Conservation (phyloP, 2,797 vertebrate species). For the Lindbergichthys nudifrons region DNA sequence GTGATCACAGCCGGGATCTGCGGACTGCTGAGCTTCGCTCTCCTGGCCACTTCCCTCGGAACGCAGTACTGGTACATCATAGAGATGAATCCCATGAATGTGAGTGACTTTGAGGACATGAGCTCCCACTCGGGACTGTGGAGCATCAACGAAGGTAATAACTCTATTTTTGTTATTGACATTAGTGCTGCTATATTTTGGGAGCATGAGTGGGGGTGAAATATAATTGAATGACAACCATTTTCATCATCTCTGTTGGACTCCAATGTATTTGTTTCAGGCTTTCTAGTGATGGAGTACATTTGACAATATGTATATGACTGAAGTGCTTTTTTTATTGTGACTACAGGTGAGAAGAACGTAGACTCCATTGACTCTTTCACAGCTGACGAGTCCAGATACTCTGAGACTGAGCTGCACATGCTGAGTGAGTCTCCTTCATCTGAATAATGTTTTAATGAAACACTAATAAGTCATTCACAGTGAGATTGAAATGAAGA, state of each 20-base stretch:
- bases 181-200: neutral
- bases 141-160: conserved; percentile 82
- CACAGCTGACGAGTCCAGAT: conserved; percentile 61
- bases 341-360: conserved; percentile 69
- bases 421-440: conserved; percentile 82
- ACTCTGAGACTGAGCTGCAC: conserved; percentile 71
- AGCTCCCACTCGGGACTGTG: conserved; percentile 85
- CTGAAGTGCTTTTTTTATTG: neutral
- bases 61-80: conserved; percentile 88
- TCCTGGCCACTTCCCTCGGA: conserved; percentile 81
- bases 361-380: conserved; percentile 63
- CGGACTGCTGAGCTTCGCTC: conserved; percentile 83
- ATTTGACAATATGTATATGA: too few species aligned
- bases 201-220: neutral
- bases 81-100: conserved; percentile 76
- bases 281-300: neutral
- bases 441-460: too few species aligned
- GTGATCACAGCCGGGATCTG: conserved; percentile 80
- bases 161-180: too few species aligned
- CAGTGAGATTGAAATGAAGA: too few species aligned
- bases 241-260: too few species aligned
- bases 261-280: too few species aligned
- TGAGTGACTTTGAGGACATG: conserved; percentile 62
- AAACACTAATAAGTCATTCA: too few species aligned
- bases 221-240: neutral